Evolutionary conservation across 2,888 invertebrate genomes (phyloP), one percentile per base, ranked within the genome.

Genomic region (Gymnocheta viridis): DNA sequence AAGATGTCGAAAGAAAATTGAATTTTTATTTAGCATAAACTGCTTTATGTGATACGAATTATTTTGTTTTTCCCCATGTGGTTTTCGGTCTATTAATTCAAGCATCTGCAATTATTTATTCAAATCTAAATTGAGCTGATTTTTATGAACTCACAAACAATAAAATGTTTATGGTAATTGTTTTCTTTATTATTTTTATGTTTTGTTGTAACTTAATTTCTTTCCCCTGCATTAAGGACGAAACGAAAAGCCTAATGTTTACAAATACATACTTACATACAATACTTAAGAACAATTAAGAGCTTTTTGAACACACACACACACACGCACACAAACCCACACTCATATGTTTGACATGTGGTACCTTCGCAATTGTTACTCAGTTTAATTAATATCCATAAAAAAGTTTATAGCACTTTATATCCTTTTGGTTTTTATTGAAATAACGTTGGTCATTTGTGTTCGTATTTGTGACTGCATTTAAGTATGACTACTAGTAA

Each of bases 81-180:
- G 12, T 41, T 14, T 19, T 7, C 9, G 22, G 4, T 9, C 14
- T 29, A 56, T 27, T 62, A 27, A 24, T 22, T 51, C 29, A 9
- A 12, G 17, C 9, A 41, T n/a, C 12, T 35, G 38, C 12, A 22
- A 35, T 51, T 44, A 62, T 78, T 60, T 41, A 67, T 67, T 38
- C 12, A n/a, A 27, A 58, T 66, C n/a, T n/a, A 54, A 49, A 69
- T 60, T 60, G 44, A 69, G 38, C 44, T 35, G 32, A 22, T 54
- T 69, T 78, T 69, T 51, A 60, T 69, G 29, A 22, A 60, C n/a
- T 51, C 66, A 22, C 44, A 19, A n/a, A 32, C n/a, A 66, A 51
- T 49, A 51, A 76, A 32, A 27, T 19, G 4, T 47, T 47, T 4
- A 38, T 12, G 44, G 22, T 35, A 60, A 58, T 47, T 35, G 58